phyloP scores from a whole-genome alignment of 1,140 invertebrate genomes.

The Brachionus manjavacas region DNA sequence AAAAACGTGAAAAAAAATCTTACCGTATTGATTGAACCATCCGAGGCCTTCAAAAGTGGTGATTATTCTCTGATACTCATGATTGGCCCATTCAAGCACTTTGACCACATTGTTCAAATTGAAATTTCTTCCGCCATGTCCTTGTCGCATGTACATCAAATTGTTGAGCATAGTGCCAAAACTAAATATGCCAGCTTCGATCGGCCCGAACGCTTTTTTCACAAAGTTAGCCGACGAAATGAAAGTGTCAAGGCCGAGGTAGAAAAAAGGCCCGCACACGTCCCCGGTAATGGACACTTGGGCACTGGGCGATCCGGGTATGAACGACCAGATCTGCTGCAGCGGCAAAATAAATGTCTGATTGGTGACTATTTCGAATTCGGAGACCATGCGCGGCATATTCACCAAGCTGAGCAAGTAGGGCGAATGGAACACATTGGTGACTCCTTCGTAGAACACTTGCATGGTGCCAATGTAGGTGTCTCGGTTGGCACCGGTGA shows the following conservation, averaged over 20 bases:
- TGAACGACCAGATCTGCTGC: conserved; percentile 78
- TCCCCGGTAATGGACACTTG: conserved; percentile 68
- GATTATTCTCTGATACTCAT: conserved; percentile 20
- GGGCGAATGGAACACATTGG: conserved; percentile 83
- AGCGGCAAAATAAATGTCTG: conserved; percentile 83
- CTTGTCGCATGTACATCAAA: conserved; percentile 73
- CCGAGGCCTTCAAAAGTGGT: conserved; percentile 49
- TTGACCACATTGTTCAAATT: background rate
- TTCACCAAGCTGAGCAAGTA: conserved; percentile 83
- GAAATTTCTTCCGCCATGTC: conserved; percentile 33
- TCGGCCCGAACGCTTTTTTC: conserved; percentile 66
- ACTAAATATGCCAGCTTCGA: conserved; percentile 89
- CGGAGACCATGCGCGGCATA: conserved; percentile 83
- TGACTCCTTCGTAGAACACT: conserved; percentile 76
- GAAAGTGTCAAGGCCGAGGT: conserved; percentile 46
- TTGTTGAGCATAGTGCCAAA: conserved; percentile 88
- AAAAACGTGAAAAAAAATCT: background rate
- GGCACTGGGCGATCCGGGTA: conserved; percentile 85
- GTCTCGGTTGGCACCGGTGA: background rate
- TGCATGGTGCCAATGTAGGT: background rate
- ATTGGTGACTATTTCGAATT: conserved; percentile 88
- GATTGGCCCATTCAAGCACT: background rate
- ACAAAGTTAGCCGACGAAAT: conserved; percentile 52
- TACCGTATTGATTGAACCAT: conserved; percentile 31
- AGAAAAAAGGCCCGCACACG: conserved; percentile 84